Evolutionary conservation across 2,888 invertebrate species (phyloP).

Genomic region (Panzeria rudis): DNA sequence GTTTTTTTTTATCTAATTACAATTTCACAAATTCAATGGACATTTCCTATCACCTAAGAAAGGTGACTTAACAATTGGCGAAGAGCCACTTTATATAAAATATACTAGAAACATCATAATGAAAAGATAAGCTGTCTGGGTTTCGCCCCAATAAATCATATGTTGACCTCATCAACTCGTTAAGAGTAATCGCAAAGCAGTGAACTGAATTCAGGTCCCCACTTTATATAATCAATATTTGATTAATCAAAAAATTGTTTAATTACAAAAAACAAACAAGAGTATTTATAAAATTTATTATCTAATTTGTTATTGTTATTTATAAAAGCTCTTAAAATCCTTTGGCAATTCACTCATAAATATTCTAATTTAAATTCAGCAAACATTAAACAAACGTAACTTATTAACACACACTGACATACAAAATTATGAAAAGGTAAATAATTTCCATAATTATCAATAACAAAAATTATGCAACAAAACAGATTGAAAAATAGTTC

Average conservation of each 20-base stretch:
- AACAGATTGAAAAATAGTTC: conserved; percentile 7
- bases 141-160: too few relatives aligned
- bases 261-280: neutral
- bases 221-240: neutral
- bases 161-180: too few relatives aligned
- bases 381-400: conserved; percentile 21
- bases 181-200: too few relatives aligned
- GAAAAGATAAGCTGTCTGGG: too few relatives aligned
- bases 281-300: neutral
- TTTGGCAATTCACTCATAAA: conserved; percentile 2
- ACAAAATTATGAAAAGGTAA: neutral
- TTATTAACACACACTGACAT: neutral
- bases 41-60: too few relatives aligned
- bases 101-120: too few relatives aligned
- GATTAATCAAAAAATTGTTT: conserved; percentile 23
- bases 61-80: too few relatives aligned
- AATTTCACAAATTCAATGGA: too few relatives aligned
- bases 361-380: conserved; percentile 25
- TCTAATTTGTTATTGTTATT: conserved; percentile 15
- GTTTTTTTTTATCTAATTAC: too few relatives aligned
- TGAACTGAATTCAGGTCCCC: too few relatives aligned
- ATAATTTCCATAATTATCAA: conserved; percentile 44
- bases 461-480: conserved; percentile 19
- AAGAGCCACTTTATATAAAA: too few relatives aligned
- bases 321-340: neutral